Base-by-base conservation (phyloP, 1,140 invertebrate genomes). In the Hylaeus volcanicus region DNA sequence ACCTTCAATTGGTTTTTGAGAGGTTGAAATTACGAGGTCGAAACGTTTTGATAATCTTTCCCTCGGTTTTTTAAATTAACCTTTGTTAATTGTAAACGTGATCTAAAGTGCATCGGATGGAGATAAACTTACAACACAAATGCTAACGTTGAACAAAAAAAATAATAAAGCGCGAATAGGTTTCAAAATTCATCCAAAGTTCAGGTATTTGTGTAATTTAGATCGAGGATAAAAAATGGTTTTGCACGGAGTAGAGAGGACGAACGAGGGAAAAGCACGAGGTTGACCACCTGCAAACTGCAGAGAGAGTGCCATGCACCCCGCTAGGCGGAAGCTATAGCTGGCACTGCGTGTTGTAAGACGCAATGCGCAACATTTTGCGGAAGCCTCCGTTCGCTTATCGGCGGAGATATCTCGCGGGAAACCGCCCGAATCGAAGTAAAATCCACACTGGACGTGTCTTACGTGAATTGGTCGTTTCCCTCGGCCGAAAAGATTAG, bases 291-390 rank as follows among this genome's bases (percentile, higher is more conserved):
- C 91, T 91, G 88, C 90, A 90, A 73, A 90, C 89, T 92, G 89
- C 90, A 87, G 86, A 71, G 79, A 65, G 83, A 75, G 82, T 74
- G 75, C 75, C 79, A n/a, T 65, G 78, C 81, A 83, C 51, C 76
- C 74, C 70, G 56, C 9, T 48, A 26, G 72, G 74, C 64, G 83
- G 81, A 81, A 72, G 73, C 79, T 73, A 73, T 86, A 81, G 82
- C 84, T 70, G 65, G 53, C 74, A 76, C 79, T 86, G 79, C 83
- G 88, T 91, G 86, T 85, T 84, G 86, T 88, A 90, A 90, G 91
- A 90, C 92, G 92, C 92, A 93, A 90, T 93, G 92, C 92, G 92
- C 92, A 92, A 93, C 88, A 83, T 89, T 92, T 92, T 93, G 91
- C 92, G 83, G 91, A 85, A 81, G 45, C 65, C 82, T 71, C 4